Evolutionary conservation across 2,113 vertebrate genomes (phyloP), one percentile per base, ranked within the genome.

Genomic region (Ceuthmochares aereus): DNA sequence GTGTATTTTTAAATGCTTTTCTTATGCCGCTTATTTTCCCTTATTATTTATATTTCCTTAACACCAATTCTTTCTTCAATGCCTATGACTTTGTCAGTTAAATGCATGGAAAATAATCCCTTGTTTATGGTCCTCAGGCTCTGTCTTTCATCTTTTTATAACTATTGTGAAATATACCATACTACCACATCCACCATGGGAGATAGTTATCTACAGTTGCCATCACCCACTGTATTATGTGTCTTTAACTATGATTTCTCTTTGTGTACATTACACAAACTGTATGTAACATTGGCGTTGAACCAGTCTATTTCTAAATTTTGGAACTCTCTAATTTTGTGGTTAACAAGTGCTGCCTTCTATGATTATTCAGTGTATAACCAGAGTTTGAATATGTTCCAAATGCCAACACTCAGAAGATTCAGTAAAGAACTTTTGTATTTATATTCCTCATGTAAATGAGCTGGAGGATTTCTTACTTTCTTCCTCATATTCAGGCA

Each of bases 391-490:
- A 91, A 78, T 47, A 30, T 9, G 20, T 95, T 92, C 80, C 93
- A 93, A 89, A 90, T 89, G 51, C 0, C 0, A 87, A 21, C 1
- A 2, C 76, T 92, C 68, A 89, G 86, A 67, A 93, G 93, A 97
- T 40, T 40, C 40, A 40, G 40, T 40, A 40, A 40, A 40, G 40
- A 40, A 40, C 40, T 68, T 73, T 72, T 94, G 90, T 95, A 84
- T 96, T 96, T 96, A 90, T 96, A 89, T 87, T 92, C 85, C 79
- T 92, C 80, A 60, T 84, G 92, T 93, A 90, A 96, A 92, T 89
- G 90, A 92, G 62, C 90, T 96, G 86, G 62, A 90, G 92, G 60
- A 93, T 96, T 92, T 93, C 93, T 92, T 94, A 94, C 83, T 96
- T 95, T 97, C 85, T 78, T 93, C 76, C 64, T 87, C 0, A 3